These are phyloP conservation scores for Macropis europaea DNA, from an alignment of 2,888 invertebrate genomes.

Conservation along the genomic window DNA sequence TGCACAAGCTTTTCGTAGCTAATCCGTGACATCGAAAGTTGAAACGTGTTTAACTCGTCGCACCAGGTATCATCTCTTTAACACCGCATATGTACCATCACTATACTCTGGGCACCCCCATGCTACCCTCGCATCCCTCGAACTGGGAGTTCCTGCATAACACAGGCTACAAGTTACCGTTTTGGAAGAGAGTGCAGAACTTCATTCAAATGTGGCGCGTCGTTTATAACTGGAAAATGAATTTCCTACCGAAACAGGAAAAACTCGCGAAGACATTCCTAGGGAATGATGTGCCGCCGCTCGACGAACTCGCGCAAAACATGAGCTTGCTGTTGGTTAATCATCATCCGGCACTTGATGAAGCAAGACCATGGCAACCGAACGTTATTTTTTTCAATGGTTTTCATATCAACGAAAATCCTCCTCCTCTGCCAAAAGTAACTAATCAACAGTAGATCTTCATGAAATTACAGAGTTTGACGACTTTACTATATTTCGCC, in stretches of 20 bases:
- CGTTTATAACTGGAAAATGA: conserved; percentile 3
- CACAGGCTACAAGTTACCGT: conserved; percentile 29
- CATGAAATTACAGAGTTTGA: no score
- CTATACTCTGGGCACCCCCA: conserved; percentile 40
- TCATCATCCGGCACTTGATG: conserved; percentile 27
- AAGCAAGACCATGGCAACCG: conserved; percentile 34
- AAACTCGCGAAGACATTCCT: conserved; percentile 35
- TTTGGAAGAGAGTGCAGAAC: conserved; percentile 51
- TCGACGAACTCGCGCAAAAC: conserved; percentile 43
- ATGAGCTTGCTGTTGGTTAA: conserved; percentile 49
- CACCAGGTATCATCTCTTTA: conserved; percentile 6
- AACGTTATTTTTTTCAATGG: conserved; percentile 46
- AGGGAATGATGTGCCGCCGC: conserved; percentile 47
- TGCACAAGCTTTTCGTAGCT: no score
- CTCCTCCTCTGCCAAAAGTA: conserved; percentile 36
- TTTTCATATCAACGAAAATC: conserved; percentile 35
- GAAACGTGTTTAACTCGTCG: not conserved
- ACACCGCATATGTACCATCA: conserved; percentile 13
- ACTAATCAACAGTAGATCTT: not conserved
- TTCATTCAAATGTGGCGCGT: conserved; percentile 22
- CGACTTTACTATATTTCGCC: not conserved
- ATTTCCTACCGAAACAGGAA: conserved; percentile 15
- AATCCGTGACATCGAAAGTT: no score
- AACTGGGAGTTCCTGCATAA: conserved; percentile 50
- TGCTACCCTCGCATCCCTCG: conserved; percentile 52